Conservation (phyloP, 2,797 vertebrate genomes). For the Pteronotus mesoamericanus region DNA sequence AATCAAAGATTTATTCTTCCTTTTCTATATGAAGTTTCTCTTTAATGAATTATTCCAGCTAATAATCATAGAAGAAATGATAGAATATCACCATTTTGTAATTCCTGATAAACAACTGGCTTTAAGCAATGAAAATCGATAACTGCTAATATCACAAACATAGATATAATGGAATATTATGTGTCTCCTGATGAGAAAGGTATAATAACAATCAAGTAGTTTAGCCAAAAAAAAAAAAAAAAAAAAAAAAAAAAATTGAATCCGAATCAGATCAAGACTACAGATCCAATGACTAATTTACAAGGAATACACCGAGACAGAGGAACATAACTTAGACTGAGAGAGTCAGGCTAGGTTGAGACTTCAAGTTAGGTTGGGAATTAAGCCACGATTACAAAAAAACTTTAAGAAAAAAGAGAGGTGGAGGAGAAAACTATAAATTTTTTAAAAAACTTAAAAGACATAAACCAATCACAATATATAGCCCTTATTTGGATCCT, state of each 20-base stretch:
- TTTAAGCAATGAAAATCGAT: background rate
- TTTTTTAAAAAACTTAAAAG: background rate
- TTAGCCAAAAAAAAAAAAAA: slow-evolving; percentile 1
- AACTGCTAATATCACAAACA: background rate
- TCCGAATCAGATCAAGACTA: background rate
- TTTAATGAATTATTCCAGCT: slow-evolving; percentile 9
- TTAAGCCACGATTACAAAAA: background rate
- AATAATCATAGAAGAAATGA: background rate
- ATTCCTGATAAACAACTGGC: background rate
- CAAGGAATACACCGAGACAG: background rate
- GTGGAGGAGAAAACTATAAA: background rate
- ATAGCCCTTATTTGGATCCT: background rate
- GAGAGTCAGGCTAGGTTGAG: background rate
- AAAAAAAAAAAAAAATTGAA: no score
- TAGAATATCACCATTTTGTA: background rate
- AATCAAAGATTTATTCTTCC: background rate
- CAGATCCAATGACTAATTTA: background rate
- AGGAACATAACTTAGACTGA: background rate
- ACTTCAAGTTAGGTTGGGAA: background rate
- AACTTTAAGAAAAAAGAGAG: background rate
- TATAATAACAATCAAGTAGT: background rate
- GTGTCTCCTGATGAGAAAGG: background rate
- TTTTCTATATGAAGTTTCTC: slow-evolving; percentile 16
- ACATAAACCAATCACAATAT: background rate
- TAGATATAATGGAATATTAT: background rate